Evolutionary conservation across 2,113 vertebrate genomes (phyloP).

Genomic region (Setophaga petechia): DNA sequence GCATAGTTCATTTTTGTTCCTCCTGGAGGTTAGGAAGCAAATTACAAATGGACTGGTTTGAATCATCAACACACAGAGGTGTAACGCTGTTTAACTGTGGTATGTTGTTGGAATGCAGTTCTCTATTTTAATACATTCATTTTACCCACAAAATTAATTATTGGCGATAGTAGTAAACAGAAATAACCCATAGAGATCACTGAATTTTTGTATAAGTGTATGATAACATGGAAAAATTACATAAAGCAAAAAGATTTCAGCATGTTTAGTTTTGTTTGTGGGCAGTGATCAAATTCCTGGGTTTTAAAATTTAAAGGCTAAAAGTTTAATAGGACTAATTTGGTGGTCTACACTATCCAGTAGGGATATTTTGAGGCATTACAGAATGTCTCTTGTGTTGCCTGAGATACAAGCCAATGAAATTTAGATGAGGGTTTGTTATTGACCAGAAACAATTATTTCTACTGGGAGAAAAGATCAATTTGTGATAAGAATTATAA

Average conservation of each 20-base stretch:
- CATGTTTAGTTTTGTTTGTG: neutral
- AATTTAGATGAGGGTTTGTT: neutral
- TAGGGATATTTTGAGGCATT: neutral
- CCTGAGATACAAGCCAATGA: neutral
- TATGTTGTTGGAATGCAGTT: neutral
- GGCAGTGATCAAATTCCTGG: neutral
- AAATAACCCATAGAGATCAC: neutral
- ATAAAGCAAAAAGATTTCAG: neutral
- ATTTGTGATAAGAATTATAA: conserved; percentile 1
- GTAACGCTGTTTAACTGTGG: neutral
- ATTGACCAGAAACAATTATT: neutral
- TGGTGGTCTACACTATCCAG: neutral
- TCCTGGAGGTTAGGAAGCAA: neutral
- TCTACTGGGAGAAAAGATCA: conserved; percentile 30
- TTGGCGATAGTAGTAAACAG: neutral
- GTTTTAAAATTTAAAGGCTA: neutral
- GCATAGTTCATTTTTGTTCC: neutral
- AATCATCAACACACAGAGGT: neutral
- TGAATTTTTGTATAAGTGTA: neutral
- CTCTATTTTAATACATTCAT: neutral
- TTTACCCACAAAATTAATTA: neutral
- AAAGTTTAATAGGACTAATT: conserved; percentile 8
- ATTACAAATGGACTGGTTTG: neutral
- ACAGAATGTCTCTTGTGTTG: neutral
- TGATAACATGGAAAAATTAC: neutral